Base-by-base conservation (phyloP, 2,113 vertebrate genomes). In the Synchiropus splendidus region DNA sequence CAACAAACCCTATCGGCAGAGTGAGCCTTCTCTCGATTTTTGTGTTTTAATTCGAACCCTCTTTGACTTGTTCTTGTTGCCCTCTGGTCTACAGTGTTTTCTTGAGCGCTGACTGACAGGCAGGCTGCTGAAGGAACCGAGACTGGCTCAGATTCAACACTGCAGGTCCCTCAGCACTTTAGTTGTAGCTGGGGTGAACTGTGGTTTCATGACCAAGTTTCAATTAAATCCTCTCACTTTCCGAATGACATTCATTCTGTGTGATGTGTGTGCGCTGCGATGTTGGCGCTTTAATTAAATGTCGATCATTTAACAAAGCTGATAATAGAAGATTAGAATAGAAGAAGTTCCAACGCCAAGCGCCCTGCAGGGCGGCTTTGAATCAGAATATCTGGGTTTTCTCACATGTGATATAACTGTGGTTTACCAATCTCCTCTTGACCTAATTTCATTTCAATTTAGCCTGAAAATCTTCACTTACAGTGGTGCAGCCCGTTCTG, bases 111-210 rank as follows among this genome's bases (percentile, higher is more conserved):
- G 57, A 50, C 47, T 55, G 55, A 59, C 59, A 61, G 50, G 61
- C 47, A 66, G 66, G 63, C 33, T 14, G 36, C 47, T 49, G 49
- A 54, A 53, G 65, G 65, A 51, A 71, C 61, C 39, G 43, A 31
- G 36, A 61, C 58, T 71, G 66, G 71, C 60, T 70, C 39, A 55
- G 54, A 46, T 64, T 77, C 66, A 78, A 35, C 61, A 55, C 63
- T 70, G 58, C 49, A 51, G 55, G 45, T 54, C 52, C 42, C 37
- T 9, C 10, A 10, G 45, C 30, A 34, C 42, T 48, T 48, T 16
- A 36, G 35, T 27, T 27, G 21, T 27, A 27, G 10, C 46, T 51
- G 3, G 21, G 16, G 10, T 4, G 14, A 53, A 43, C 31, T 13
- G 2, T 2, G 34, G 27, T 37, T 64, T 65, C 37, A 15, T 42